Evolutionary conservation across 1,140 invertebrate species (phyloP).

Genomic region (Drosophila sturtevanti): DNA sequence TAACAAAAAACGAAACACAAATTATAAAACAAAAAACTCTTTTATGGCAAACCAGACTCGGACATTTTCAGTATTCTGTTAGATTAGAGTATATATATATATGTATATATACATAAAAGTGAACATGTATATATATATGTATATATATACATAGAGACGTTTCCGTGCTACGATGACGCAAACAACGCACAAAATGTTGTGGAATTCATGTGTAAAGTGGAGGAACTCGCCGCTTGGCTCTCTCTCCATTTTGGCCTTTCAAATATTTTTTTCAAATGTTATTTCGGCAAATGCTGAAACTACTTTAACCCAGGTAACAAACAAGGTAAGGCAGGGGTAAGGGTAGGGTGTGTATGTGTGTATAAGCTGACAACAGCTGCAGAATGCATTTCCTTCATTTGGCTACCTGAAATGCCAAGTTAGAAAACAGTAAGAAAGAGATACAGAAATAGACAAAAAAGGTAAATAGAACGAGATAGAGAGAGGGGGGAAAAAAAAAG

Average conservation of each 20-base stretch:
- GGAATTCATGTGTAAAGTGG: conserved; percentile 47
- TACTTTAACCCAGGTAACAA: neutral
- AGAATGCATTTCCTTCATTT: conserved; percentile 39
- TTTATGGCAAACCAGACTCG: conserved; percentile 56
- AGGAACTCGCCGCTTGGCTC: neutral
- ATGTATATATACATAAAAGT: neutral
- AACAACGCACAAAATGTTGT: conserved; percentile 56
- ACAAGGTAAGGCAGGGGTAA: neutral
- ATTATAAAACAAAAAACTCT: conserved; percentile 7
- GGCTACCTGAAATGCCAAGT: conserved; percentile 3
- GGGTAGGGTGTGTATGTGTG: neutral
- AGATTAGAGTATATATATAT: conserved; percentile 19
- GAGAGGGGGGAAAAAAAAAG: neutral
- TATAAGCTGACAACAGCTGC: conserved; percentile 31
- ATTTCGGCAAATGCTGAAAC: conserved; percentile 32
- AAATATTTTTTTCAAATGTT: conserved; percentile 12
- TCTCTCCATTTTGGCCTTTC: neutral
- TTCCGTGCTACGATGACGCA: conserved; percentile 68
- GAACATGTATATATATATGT: neutral
- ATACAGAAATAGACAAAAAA: neutral
- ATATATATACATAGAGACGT: conserved; percentile 27
- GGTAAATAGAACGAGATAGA: conserved; percentile 7
- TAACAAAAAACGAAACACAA: neutral
- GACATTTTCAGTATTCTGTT: conserved; percentile 40
- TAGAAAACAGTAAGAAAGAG: neutral